These are phyloP conservation scores for Dicycla oo DNA, from an alignment of 2,888 invertebrate species.

Conservation along the genomic window DNA sequence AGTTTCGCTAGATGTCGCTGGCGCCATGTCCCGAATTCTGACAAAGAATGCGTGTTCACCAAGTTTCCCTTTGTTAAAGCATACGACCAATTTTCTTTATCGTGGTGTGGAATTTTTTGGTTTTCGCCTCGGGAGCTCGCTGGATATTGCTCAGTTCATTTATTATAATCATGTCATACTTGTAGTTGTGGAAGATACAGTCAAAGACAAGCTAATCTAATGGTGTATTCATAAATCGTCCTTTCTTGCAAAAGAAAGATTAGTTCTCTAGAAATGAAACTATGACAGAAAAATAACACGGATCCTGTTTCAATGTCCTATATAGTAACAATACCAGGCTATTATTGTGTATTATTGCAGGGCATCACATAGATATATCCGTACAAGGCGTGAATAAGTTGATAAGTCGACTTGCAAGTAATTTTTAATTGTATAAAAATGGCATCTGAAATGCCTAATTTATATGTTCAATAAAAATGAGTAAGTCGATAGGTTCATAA, in stretches of 20 bases:
- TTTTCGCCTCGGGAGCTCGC: conserved; percentile 1
- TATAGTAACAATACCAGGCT: no score
- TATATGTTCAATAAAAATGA: no score
- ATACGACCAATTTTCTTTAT: conserved; percentile 34
- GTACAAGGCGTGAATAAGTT: no score
- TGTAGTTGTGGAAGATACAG: neutral
- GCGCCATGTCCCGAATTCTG: conserved; percentile 16
- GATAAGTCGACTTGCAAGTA: no score
- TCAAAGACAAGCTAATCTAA: no score
- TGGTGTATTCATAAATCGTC: neutral
- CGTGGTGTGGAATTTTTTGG: conserved; percentile 32
- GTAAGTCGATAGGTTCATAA: no score
- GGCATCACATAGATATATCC: no score
- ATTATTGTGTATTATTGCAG: no score
- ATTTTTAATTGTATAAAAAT: no score
- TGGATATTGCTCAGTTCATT: conserved; percentile 4
- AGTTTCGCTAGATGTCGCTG: conserved; percentile 40
- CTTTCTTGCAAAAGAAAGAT: neutral
- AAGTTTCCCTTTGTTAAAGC: conserved; percentile 36
- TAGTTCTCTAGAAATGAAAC: neutral
- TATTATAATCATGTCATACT: neutral
- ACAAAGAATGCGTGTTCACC: conserved; percentile 40
- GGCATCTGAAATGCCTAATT: no score
- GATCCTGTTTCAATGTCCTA: neutral
- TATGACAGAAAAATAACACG: neutral